Evolutionary conservation across 2,888 invertebrate species (phyloP).

Genomic region (Escarpia spicata): DNA sequence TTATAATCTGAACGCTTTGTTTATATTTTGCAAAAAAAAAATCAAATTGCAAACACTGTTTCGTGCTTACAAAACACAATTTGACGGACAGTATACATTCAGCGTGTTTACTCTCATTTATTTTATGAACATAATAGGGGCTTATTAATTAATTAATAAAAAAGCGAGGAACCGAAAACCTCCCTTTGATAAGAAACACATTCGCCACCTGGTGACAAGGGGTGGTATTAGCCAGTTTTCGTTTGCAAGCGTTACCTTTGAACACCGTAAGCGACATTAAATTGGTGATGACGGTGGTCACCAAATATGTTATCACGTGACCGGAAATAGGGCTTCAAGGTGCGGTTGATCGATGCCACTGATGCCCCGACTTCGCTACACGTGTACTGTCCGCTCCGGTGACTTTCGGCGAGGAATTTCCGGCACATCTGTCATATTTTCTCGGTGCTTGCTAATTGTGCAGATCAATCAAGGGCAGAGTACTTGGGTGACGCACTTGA

Average conservation of each 20-base stretch:
- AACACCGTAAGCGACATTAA: background rate
- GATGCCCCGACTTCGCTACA: background rate
- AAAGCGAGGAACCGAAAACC: too few relatives aligned
- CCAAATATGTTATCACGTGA: background rate
- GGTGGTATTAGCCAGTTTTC: background rate
- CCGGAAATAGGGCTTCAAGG: background rate
- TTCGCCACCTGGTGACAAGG: background rate
- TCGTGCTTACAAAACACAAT: too few relatives aligned
- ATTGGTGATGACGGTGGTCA: background rate
- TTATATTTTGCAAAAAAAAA: too few relatives aligned
- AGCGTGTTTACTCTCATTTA: too few relatives aligned
- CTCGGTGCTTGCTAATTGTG: constrained; percentile 1
- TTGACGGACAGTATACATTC: too few relatives aligned
- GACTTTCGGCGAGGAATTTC: background rate
- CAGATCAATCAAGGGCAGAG: background rate
- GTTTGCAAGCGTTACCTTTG: too few relatives aligned
- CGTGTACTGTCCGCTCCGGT: constrained; percentile 1
- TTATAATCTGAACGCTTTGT: too few relatives aligned
- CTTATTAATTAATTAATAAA: too few relatives aligned
- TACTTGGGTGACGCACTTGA: background rate
- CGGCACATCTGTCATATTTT: constrained; percentile 3
- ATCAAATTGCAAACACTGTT: too few relatives aligned
- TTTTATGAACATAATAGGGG: too few relatives aligned
- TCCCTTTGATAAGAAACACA: background rate
- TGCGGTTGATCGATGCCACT: background rate